Base-by-base conservation (phyloP, 2,113 vertebrate species). In the Eidolon helvum region DNA sequence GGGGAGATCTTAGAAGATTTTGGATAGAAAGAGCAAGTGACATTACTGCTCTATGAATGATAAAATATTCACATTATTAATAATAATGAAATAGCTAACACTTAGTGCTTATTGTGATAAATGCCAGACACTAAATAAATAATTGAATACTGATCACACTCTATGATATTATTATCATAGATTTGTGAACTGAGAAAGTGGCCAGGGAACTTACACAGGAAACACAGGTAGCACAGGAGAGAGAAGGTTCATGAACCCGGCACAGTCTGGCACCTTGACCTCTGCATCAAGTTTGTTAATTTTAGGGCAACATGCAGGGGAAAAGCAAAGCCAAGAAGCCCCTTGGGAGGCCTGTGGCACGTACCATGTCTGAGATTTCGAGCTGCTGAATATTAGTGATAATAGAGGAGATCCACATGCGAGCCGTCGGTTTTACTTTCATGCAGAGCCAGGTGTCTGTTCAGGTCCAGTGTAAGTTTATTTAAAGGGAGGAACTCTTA, bases 11-110 rank as follows among this genome's bases (percentile, higher is more conserved):
- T 85, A n/a, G 40, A 55, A 68, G 68, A 74, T 66, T 79, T 68
- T 85, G 33, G 93, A 28, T 33, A 74, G 21, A 43, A 1, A 11
- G 10, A 82, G 24, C n/a, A 48, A n/a, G 22, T 35, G 35, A 26
- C 48, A 57, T 91, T 45, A 68, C 15, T 80, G 24, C 28, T 78
- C 96, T 91, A 75, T 30, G 10, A 92, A 55, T 87, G 38, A 48
- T 55, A 77, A 79, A 38, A 55, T 83, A 48, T 43, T 43, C 80
- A 28, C 10, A 68, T 66, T 78, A 59, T 74, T 92, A 77, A 79
- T 87, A 82, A 7, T 50, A 33, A 78, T 69, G 4, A 75, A 92
- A 69, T 87, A 88, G 40, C 10, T 87, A 71, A 50, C 66, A 72
- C 7, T 77, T 11, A 45, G 14, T 74, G 22, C 53, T 87, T 85